phyloP scores from a whole-genome alignment of 1,140 invertebrate genomes.

The Helicoverpa zea region DNA sequence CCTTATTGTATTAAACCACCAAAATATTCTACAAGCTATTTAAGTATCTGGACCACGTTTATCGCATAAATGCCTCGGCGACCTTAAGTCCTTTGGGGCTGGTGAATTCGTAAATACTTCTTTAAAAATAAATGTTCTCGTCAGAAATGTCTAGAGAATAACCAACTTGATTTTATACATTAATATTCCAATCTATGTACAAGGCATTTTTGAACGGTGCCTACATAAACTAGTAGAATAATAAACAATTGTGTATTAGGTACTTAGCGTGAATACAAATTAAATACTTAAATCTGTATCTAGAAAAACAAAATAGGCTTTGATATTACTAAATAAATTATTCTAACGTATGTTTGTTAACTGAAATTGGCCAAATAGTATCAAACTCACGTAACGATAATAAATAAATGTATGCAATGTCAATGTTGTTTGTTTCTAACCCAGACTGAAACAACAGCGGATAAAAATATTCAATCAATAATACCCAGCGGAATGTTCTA shows the following conservation, averaged over 20 bases:
- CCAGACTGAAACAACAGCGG: background rate
- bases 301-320: no score
- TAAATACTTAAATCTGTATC: no score
- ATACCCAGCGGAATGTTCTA: background rate
- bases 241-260: no score
- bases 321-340: background rate
- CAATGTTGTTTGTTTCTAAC: background rate
- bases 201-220: no score
- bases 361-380: background rate
- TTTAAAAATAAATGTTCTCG: constrained; percentile 30
- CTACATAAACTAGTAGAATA: no score
- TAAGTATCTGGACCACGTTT: constrained; percentile 13
- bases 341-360: background rate
- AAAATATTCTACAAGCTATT: constrained; percentile 18
- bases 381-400: background rate
- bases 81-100: constrained; percentile 20
- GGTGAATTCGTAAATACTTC: constrained; percentile 24
- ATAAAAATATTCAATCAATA: constrained; percentile 24
- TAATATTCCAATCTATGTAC: no score
- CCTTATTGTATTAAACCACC: constrained; percentile 2
- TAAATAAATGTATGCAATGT: background rate
- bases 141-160: constrained; percentile 3
- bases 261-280: no score
- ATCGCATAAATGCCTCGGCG: constrained; percentile 23
- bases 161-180: background rate